Evolutionary conservation across 2,113 vertebrate genomes (phyloP).

Genomic region (Platichthys stellatus): DNA sequence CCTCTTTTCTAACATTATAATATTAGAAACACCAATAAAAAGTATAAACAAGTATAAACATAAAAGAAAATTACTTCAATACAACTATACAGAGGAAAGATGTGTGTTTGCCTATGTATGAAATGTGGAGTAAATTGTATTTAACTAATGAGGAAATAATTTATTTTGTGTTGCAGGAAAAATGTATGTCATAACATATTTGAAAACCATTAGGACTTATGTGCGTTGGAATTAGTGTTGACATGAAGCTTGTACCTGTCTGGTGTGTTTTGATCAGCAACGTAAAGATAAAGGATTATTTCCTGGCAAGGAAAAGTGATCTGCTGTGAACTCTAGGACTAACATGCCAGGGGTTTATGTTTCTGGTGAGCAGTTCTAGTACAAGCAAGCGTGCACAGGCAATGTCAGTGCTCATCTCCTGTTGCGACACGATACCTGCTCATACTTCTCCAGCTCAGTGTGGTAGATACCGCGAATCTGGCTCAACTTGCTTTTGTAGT

Average conservation of each 20-base stretch:
- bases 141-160: too few species aligned
- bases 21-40: too few species aligned
- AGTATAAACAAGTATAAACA: too few species aligned
- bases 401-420: slow-evolving; percentile 57
- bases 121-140: too few species aligned
- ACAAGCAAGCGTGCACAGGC: slow-evolving; percentile 62
- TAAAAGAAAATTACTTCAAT: neutral
- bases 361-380: slow-evolving; percentile 50
- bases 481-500: slow-evolving; percentile 94
- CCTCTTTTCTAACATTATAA: too few species aligned
- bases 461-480: slow-evolving; percentile 95
- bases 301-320: neutral
- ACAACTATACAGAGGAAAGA: too few species aligned
- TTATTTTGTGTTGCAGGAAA: neutral
- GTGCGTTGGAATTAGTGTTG: neutral
- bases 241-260: neutral
- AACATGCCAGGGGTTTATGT: slow-evolving; percentile 50
- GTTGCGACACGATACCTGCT: slow-evolving; percentile 86
- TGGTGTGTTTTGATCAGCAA: slow-evolving; percentile 13
- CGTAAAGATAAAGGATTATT: neutral
- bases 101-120: too few species aligned
- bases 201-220: neutral
- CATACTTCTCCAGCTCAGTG: slow-evolving; percentile 94
- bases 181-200: neutral
- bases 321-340: slow-evolving; percentile 21